Evolutionary conservation across 2,113 vertebrate species (phyloP).

Genomic region (Aldabrachelys gigantea): DNA sequence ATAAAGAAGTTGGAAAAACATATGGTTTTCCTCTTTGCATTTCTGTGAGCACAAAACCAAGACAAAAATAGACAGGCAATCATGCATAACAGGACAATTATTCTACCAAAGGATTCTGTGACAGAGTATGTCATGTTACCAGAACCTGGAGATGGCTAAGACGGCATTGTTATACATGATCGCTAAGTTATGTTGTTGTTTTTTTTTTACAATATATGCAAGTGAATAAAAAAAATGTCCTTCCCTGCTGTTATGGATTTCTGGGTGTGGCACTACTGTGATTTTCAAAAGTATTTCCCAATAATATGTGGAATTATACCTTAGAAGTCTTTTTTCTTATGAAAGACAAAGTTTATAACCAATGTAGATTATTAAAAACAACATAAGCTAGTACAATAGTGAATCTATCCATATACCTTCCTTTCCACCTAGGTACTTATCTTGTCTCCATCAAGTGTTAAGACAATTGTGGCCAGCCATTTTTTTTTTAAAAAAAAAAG

Average conservation of each 20-base stretch:
- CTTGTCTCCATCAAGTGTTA: not conserved
- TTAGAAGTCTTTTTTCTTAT: not conserved
- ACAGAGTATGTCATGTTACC: not conserved
- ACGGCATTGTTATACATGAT: rapidly evolving
- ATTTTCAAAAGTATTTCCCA: not conserved
- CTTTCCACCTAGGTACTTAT: not conserved
- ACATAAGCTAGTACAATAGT: not conserved
- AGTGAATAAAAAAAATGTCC: not conserved
- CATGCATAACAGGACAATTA: not conserved
- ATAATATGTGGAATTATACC: not conserved
- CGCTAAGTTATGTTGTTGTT: rapidly evolving
- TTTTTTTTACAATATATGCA: not conserved
- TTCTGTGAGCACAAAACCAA: not conserved
- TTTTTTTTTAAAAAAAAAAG: too few relatives aligned
- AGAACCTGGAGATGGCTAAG: not conserved
- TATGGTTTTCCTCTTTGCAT: not conserved
- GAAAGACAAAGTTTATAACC: not conserved
- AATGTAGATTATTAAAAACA: not conserved
- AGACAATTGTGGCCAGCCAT: not conserved
- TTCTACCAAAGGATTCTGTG: not conserved
- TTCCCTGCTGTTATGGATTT: not conserved
- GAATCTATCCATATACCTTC: not conserved
- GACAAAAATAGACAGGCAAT: not conserved
- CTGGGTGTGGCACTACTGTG: not conserved
- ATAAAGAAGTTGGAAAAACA: not conserved